Conservation (phyloP, 2,113 vertebrate species). For the Phyllostomus discolor region DNA sequence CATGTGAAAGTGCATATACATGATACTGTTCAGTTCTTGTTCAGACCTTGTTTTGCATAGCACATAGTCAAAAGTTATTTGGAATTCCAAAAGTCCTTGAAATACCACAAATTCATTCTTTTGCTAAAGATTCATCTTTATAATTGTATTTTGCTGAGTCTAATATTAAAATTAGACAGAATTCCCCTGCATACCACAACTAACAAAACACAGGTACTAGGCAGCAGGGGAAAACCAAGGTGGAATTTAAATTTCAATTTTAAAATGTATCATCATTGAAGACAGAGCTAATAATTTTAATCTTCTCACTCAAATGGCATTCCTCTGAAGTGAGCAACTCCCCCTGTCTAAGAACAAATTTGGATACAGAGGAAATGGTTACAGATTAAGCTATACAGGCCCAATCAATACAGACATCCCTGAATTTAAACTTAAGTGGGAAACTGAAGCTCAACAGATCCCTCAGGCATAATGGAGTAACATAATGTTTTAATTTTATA, state of each 20-base stretch:
- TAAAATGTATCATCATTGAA: neutral
- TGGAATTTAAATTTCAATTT: slow-evolving; percentile 2
- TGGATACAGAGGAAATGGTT: neutral
- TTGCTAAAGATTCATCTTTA: neutral
- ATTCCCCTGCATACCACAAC: slow-evolving; percentile 18
- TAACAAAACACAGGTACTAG: slow-evolving; percentile 16
- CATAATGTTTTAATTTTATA: neutral
- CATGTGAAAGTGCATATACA: neutral
- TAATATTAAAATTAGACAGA: slow-evolving; percentile 38
- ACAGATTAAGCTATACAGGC: neutral
- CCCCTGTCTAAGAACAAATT: neutral
- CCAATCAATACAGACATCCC: neutral
- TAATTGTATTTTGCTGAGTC: slow-evolving; percentile 33
- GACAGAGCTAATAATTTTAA: neutral
- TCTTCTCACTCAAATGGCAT: neutral
- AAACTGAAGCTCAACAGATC: neutral
- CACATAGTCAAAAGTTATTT: neutral
- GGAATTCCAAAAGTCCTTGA: slow-evolving; percentile 9
- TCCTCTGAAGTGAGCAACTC: neutral
- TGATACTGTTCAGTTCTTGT: neutral
- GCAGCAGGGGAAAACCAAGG: neutral
- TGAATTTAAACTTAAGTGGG: neutral
- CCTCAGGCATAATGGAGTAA: neutral
- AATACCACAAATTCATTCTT: neutral
- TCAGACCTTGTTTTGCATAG: neutral